These are phyloP conservation scores for Stegostoma tigrinum DNA, from an alignment of 2,113 vertebrate genomes.

Conservation along the genomic window DNA sequence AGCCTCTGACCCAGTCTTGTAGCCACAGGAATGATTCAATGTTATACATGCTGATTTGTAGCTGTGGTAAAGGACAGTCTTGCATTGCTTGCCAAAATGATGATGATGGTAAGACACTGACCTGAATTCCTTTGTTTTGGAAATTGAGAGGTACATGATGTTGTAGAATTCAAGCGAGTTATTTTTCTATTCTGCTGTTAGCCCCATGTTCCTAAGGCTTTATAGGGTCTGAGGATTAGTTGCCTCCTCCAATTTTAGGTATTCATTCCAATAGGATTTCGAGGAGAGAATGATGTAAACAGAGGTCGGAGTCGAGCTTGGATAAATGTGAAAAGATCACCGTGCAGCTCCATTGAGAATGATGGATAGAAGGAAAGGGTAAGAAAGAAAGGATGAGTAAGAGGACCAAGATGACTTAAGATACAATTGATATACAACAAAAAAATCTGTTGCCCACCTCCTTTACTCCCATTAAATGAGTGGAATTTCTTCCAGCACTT, in stretches of 20 bases:
- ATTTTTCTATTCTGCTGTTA: neutral
- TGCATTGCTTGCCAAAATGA: neutral
- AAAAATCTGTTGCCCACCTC: neutral
- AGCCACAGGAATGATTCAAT: neutral
- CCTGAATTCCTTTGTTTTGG: neutral
- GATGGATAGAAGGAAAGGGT: neutral
- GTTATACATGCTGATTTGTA: neutral
- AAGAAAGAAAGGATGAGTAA: neutral
- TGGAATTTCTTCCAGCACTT: neutral
- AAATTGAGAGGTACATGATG: neutral
- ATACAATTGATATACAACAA: neutral
- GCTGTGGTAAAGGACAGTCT: neutral
- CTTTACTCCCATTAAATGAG: neutral
- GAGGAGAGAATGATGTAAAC: neutral
- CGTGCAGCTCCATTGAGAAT: neutral
- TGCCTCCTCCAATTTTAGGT: neutral
- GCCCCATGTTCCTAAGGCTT: neutral
- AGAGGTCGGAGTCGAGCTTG: neutral
- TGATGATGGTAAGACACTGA: no score
- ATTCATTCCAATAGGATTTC: neutral
- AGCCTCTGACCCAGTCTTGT: no score
- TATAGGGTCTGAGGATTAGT: neutral
- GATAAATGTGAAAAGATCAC: neutral
- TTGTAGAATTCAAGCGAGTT: neutral
- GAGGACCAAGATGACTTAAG: neutral